These are phyloP conservation scores for Campoletis raptor DNA, from an alignment of 2,888 invertebrate genomes.

Conservation along the genomic window DNA sequence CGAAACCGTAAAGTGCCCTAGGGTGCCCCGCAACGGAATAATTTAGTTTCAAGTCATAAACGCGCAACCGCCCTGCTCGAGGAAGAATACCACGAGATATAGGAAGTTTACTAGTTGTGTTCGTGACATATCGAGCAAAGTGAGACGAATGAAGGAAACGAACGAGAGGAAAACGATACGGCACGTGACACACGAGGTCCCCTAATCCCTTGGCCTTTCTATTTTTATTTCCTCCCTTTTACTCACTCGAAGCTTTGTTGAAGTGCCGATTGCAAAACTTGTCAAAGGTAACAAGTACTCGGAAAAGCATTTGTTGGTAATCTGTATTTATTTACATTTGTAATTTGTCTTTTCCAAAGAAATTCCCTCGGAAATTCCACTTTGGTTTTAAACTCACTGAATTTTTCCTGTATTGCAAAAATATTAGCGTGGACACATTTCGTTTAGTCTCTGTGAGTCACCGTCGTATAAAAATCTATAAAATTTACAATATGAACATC, in stretches of 20 bases:
- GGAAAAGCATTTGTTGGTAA: neutral
- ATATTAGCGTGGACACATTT: neutral
- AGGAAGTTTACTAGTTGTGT: constrained; percentile 45
- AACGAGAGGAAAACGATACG: constrained; percentile 51
- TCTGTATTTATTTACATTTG: neutral
- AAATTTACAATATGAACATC: neutral
- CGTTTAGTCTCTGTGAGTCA: neutral
- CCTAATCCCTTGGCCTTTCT: constrained; percentile 34
- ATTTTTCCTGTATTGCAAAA: neutral
- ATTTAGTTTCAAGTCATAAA: constrained; percentile 67
- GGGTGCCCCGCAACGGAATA: constrained; percentile 51
- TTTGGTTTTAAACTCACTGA: neutral
- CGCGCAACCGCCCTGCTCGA: constrained; percentile 15
- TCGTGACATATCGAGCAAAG: constrained; percentile 41
- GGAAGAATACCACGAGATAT: constrained; percentile 36
- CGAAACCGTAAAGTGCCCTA: constrained; percentile 64
- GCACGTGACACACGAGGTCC: constrained; percentile 59
- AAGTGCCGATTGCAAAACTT: neutral
- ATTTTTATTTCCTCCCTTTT: neutral
- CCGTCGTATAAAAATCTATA: neutral
- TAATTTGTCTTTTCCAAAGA: neutral
- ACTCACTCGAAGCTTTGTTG: neutral
- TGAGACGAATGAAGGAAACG: constrained; percentile 22
- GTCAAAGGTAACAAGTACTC: neutral
- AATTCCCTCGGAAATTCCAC: neutral